Percentiles rank a stretch among this genome's conserved stretches.
These are phyloP conservation scores for Desmophyllum pertusum DNA, from an alignment of 92 coral and sea anemone genomes.

Conservation along the genomic window DNA sequence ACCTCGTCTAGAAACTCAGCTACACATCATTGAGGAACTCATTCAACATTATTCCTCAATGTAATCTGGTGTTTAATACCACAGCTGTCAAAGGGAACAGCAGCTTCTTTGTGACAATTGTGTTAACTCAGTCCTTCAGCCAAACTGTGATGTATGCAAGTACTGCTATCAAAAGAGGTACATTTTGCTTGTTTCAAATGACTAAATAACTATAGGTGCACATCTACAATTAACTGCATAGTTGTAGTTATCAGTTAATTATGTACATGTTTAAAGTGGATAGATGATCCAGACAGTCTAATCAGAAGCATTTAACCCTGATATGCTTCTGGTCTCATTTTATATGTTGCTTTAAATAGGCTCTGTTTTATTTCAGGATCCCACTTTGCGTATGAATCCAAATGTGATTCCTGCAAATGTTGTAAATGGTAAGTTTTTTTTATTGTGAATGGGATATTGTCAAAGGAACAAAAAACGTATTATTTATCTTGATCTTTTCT, in stretches of 20 bases:
- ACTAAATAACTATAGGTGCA: no score
- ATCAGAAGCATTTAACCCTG: no score
- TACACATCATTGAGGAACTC: slow-evolving; percentile 12
- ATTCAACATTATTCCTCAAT: not conserved
- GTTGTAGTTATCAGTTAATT: not conserved
- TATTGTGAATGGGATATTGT: no score
- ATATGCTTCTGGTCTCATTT: not conserved
- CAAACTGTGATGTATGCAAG: slow-evolving; percentile 36
- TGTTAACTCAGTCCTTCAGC: slow-evolving; percentile 4
- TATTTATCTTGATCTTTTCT: not conserved
- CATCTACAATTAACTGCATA: not conserved
- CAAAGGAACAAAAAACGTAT: not conserved
- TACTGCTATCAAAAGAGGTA: slow-evolving; percentile 32
- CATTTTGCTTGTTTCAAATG: not conserved
- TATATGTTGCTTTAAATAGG: no score
- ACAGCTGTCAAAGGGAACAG: not conserved
- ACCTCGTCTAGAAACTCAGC: slow-evolving; percentile 9
- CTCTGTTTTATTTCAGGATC: not conserved
- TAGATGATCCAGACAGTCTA: no score
- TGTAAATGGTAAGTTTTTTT: not conserved
- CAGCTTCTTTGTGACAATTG: slow-evolving; percentile 15
- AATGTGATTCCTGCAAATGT: not conserved
- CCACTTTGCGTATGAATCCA: not conserved
- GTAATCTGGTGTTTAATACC: slow-evolving; percentile 11
- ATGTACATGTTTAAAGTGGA: not conserved